Conservation (phyloP, 30 jellyfish, hydroid and myxozoan genomes). For the Chrysaora quinquecirrha region DNA sequence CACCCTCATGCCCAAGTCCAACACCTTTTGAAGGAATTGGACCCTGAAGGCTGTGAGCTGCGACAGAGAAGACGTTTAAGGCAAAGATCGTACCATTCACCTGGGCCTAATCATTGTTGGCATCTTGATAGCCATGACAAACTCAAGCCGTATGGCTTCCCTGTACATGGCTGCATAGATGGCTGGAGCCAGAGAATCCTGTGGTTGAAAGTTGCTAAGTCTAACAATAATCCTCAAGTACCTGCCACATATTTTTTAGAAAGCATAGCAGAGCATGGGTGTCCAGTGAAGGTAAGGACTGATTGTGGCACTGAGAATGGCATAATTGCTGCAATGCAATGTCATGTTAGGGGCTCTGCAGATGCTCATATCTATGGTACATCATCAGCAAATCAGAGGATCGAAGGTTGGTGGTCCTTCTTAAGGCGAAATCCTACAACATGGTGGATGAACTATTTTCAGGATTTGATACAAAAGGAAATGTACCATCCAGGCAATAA, state of each 20-base stretch:
- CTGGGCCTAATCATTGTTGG: slow-evolving; percentile 43
- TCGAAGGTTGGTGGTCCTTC: slow-evolving; percentile 53
- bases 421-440: slow-evolving; percentile 1
- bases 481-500: background rate
- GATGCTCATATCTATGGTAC: slow-evolving; percentile 46
- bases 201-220: slow-evolving; percentile 41
- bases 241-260: slow-evolving; percentile 31
- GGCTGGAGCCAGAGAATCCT: slow-evolving; percentile 41
- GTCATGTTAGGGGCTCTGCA: slow-evolving; percentile 28
- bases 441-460: slow-evolving; percentile 42
- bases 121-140: slow-evolving; percentile 55
- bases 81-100: slow-evolving; percentile 4
- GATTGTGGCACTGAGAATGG: slow-evolving; percentile 66
- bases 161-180: slow-evolving; percentile 54
- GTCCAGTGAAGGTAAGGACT: slow-evolving; percentile 45
- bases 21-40: slow-evolving; percentile 35
- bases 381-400: slow-evolving; percentile 46
- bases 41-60: slow-evolving; percentile 51
- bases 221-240: slow-evolving; percentile 37
- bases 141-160: slow-evolving; percentile 49
- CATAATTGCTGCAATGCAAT: slow-evolving; percentile 34
- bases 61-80: slow-evolving; percentile 19
- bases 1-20: too few relatives aligned
- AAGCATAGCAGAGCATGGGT: slow-evolving; percentile 18
- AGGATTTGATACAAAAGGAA: slow-evolving; percentile 6